A percentile compares a stretch with the other conserved stretches of the same genome.
Evolutionary conservation across 1,140 invertebrate species (phyloP).

Genomic region (Hestina assimilis): DNA sequence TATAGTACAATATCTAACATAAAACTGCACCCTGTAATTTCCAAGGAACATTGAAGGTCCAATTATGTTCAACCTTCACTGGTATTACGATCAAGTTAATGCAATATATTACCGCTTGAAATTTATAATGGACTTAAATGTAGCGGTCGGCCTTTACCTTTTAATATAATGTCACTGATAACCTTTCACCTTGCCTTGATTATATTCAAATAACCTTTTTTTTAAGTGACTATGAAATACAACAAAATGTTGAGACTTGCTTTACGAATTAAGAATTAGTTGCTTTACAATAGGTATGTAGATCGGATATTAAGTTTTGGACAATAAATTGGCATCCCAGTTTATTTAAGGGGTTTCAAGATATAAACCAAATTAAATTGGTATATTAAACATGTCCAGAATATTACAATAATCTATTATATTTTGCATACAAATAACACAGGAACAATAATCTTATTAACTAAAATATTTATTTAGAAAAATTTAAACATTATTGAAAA

Average conservation of each 20-base stretch:
- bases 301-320: too few relatives aligned
- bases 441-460: too few relatives aligned
- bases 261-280: too few relatives aligned
- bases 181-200: conserved; percentile 16
- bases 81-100: conserved; percentile 34
- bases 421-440: too few relatives aligned
- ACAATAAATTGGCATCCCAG: too few relatives aligned
- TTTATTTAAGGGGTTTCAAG: too few relatives aligned
- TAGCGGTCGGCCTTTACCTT: conserved; percentile 26
- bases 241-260: background rate
- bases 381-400: too few relatives aligned
- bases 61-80: conserved; percentile 33
- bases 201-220: conserved; percentile 10
- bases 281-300: too few relatives aligned
- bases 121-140: conserved; percentile 29
- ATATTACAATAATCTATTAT: too few relatives aligned
- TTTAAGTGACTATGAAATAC: conserved; percentile 2
- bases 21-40: conserved; percentile 31
- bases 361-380: too few relatives aligned
- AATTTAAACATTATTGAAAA: too few relatives aligned
- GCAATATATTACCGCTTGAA: conserved; percentile 33
- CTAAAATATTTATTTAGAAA: too few relatives aligned
- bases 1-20: conserved; percentile 11
- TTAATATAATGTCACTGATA: conserved; percentile 32
- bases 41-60: conserved; percentile 35